phyloP scores from a whole-genome alignment of 2,113 vertebrate species.

The Felis chaus region DNA sequence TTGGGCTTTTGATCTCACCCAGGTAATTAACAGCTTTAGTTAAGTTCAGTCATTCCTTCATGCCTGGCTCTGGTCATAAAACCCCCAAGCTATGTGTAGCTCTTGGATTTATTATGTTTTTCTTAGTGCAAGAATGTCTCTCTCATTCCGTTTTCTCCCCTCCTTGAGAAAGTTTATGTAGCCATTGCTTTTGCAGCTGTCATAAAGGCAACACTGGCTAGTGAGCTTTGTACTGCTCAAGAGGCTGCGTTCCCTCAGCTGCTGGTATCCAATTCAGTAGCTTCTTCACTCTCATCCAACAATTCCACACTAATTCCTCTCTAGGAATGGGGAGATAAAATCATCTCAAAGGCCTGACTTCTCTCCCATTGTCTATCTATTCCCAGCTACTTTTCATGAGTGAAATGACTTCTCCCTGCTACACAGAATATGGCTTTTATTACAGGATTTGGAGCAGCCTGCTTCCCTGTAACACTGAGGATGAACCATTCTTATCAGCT shows the following conservation, averaged over 20 bases:
- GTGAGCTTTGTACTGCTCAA: background rate
- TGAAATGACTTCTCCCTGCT: background rate
- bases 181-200: conserved; percentile 68
- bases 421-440: background rate
- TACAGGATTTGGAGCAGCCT: background rate
- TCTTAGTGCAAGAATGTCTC: conserved; percentile 82
- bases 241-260: background rate
- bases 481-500: background rate
- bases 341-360: background rate
- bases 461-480: background rate
- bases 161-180: conserved; percentile 76
- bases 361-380: conserved; percentile 10
- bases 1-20: conserved; percentile 88
- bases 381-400: background rate
- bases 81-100: conserved; percentile 81
- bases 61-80: conserved; percentile 86
- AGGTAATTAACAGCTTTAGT: conserved; percentile 91
- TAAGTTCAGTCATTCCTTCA: conserved; percentile 88
- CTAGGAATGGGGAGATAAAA: conserved; percentile 12
- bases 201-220: conserved; percentile 26
- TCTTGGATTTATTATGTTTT: conserved; percentile 88
- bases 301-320: background rate
- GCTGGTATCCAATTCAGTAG: background rate
- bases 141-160: conserved; percentile 71
- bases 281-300: background rate